Evolutionary conservation across 2,113 vertebrate genomes (phyloP), one percentile per base, ranked within the genome.

Genomic region (Clupea harengus): DNA sequence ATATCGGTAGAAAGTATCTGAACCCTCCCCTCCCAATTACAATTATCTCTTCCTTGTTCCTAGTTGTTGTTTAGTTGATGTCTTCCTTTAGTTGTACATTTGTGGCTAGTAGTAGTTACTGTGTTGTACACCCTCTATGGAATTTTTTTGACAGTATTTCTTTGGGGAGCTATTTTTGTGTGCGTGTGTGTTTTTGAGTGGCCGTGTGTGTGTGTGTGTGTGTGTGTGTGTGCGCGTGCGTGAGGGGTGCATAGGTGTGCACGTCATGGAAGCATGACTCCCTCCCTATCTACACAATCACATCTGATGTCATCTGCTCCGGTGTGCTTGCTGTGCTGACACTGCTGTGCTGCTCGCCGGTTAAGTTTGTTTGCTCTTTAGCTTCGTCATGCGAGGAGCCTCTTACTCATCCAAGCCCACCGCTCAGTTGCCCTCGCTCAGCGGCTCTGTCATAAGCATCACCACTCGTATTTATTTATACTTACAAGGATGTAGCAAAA

Each of bases 161-260:
- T 11, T 6, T 49, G 47, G 47, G 47, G 47, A 49, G 47, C 13
- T 25, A 22, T 49, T 47, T 49, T 8, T 82, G 81, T 52, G 49
- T 52, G 81, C 15, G 47, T 28, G 44, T 8, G 20, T 64, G 84
- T 72, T 45, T 47, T 67, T 72, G 52, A 64, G 1, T 87, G 75
- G 60, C 5, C 45, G 54, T 50, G 15, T 44, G 39, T 72, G 57
- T 84, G 83, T 25, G 57, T 84, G 60, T 46, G 45, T 52, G 25
- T 85, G 72, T 54, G 64, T 84, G 83, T 50, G 60, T 84, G 83
- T 50, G 45, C 75, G 60, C 28, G 44, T 84, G 45, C 49, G 22
- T 8, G 10, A 46, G 83, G 45, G 8, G 45, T 17, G 45, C 11
- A 9, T 81, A 6, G 50, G 25, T 78, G 13, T 32, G 57, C 4